Conservation (phyloP, 1,140 invertebrate genomes). For the Brachionus paranguensis region DNA sequence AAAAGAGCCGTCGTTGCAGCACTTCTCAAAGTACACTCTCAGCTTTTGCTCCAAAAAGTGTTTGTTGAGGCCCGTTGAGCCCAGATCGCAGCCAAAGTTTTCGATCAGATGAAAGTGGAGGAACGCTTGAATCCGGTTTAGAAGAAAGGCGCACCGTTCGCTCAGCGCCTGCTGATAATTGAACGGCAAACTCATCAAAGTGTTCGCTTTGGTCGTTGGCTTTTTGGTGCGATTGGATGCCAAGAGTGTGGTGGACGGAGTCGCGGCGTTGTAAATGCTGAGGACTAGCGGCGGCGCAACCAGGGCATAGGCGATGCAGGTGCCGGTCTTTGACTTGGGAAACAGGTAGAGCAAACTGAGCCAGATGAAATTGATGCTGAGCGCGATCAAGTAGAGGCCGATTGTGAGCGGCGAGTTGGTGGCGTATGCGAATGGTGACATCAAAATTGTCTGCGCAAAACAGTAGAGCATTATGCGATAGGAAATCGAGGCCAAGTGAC, state of each 20-base stretch:
- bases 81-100: conserved; percentile 53
- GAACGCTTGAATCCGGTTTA: conserved; percentile 48
- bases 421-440: conserved; percentile 48
- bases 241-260: neutral
- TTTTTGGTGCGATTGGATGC: neutral
- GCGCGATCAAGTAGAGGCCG: conserved; percentile 46
- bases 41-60: conserved; percentile 49
- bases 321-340: conserved; percentile 49
- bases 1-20: conserved; percentile 48
- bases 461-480: conserved; percentile 47
- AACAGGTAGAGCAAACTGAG: conserved; percentile 50
- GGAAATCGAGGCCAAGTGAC: conserved; percentile 51
- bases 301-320: conserved; percentile 51
- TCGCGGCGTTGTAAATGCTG: conserved; percentile 23
- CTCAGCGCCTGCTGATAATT: conserved; percentile 46
- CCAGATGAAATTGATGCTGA: conserved; percentile 48
- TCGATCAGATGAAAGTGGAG: conserved; percentile 51
- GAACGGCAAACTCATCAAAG: conserved; percentile 44
- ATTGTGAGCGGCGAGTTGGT: conserved; percentile 48
- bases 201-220: neutral
- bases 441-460: conserved; percentile 45
- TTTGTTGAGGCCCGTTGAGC: conserved; percentile 47
- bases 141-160: conserved; percentile 44
- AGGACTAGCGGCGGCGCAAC: conserved; percentile 49
- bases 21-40: conserved; percentile 48